Conservation (phyloP, 2,888 invertebrate genomes). For the Ophraella communa region DNA sequence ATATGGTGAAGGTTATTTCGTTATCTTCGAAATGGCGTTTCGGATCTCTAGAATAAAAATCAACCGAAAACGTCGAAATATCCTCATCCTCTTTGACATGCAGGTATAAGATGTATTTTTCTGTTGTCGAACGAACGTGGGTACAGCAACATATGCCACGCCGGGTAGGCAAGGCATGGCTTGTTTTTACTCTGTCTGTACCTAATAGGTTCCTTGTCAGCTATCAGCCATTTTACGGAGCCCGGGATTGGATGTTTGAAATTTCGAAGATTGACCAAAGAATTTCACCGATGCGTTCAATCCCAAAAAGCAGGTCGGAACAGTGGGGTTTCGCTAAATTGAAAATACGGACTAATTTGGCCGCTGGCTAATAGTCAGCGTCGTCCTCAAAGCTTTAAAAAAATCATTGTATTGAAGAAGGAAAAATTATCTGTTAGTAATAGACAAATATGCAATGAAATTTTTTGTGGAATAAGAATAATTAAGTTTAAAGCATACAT, state of each 20-base stretch:
- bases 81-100: conserved; percentile 16
- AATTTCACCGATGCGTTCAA: conserved; percentile 48
- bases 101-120: conserved; percentile 30
- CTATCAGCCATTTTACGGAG: conserved; percentile 46
- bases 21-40: not conserved
- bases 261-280: conserved; percentile 46
- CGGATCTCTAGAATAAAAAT: not conserved
- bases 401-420: not conserved
- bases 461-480: too few species aligned
- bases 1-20: not conserved
- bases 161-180: conserved; percentile 33
- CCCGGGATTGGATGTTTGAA: conserved; percentile 46
- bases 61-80: conserved; percentile 2
- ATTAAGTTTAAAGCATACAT: too few species aligned
- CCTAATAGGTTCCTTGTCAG: conserved; percentile 39
- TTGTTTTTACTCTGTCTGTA: conserved; percentile 36
- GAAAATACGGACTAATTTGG: conserved; percentile 54
- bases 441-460: too few species aligned
- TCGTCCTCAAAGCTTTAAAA: not conserved
- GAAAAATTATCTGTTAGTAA: too few species aligned
- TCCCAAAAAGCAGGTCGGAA: conserved; percentile 48
- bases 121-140: conserved; percentile 29
- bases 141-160: conserved; percentile 37
- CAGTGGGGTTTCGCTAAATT: conserved; percentile 54
- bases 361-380: not conserved